Conservation (phyloP, 2,888 invertebrate genomes). For the Cepaea hortensis region DNA sequence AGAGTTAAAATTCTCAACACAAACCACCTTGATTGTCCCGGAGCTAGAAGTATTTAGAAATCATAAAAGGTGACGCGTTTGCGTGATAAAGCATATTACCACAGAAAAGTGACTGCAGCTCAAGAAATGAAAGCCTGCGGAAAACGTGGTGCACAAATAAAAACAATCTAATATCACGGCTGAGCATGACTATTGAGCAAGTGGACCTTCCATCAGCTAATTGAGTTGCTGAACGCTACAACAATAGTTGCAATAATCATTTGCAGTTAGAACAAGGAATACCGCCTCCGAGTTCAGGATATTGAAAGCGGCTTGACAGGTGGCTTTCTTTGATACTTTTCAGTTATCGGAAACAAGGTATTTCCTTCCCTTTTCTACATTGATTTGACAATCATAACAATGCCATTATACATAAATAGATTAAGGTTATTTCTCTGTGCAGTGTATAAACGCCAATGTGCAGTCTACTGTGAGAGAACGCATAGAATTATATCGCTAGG, state of each 20-base stretch:
- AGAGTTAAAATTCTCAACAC: no score
- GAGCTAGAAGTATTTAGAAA: no score
- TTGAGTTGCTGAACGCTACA: constrained; percentile 8
- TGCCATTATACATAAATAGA: no score
- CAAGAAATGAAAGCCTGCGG: neutral
- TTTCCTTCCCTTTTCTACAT: no score
- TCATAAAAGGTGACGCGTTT: no score
- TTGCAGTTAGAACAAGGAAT: neutral
- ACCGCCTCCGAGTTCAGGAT: neutral
- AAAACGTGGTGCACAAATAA: neutral
- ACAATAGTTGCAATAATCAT: constrained; percentile 10
- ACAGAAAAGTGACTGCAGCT: neutral
- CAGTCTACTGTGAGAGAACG: no score
- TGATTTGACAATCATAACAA: no score
- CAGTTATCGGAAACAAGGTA: constrained; percentile 8
- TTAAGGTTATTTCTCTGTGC: no score
- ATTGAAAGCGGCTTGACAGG: constrained; percentile 25
- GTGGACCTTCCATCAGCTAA: constrained; percentile 25
- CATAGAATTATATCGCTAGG: neutral
- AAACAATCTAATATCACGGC: neutral
- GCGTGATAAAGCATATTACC: no score
- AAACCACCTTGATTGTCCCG: neutral
- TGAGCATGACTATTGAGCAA: neutral
- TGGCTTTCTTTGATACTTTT: constrained; percentile 5
- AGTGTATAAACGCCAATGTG: no score